Evolutionary conservation across 2,888 invertebrate genomes (phyloP).

Genomic region (Mimumesa dahlbomi): DNA sequence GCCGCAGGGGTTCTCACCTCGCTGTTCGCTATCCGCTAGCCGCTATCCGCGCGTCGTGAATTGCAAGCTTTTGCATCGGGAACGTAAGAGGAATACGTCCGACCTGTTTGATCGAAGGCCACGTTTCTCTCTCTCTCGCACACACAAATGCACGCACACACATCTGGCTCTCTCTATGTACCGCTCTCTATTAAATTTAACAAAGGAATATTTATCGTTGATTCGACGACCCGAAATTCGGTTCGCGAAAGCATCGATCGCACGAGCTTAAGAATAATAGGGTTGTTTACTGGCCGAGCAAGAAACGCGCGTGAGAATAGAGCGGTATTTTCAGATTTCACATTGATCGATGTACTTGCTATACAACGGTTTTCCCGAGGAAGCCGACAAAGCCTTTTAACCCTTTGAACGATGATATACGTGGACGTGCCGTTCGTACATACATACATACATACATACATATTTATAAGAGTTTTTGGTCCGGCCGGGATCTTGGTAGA

Average conservation of each 20-base stretch:
- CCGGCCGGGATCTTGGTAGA: conserved; percentile 46
- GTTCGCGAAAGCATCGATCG: background rate
- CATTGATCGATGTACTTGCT: conserved; percentile 51
- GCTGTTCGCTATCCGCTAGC: too few relatives aligned
- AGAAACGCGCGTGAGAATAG: conserved; percentile 40
- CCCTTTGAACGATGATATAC: conserved; percentile 54
- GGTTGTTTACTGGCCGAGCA: conserved; percentile 26
- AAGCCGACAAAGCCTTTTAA: conserved; percentile 53
- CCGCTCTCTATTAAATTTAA: too few relatives aligned
- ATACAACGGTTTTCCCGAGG: conserved; percentile 31
- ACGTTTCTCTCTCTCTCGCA: too few relatives aligned
- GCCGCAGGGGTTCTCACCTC: conserved; percentile 55
- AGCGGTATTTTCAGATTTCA: conserved; percentile 50
- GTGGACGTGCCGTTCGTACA: conserved; percentile 59
- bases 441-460: conserved; percentile 72
- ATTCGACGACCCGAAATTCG: background rate
- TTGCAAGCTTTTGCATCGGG: too few relatives aligned
- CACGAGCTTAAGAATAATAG: conserved; percentile 4
- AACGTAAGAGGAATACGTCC: too few relatives aligned
- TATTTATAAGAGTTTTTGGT: conserved; percentile 58
- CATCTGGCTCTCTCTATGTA: too few relatives aligned
- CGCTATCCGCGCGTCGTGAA: too few relatives aligned
- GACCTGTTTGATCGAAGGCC: too few relatives aligned
- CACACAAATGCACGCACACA: too few relatives aligned
- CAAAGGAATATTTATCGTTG: too few relatives aligned